Base-by-base conservation (phyloP, 2,797 vertebrate species). In the Rhinella marina region DNA sequence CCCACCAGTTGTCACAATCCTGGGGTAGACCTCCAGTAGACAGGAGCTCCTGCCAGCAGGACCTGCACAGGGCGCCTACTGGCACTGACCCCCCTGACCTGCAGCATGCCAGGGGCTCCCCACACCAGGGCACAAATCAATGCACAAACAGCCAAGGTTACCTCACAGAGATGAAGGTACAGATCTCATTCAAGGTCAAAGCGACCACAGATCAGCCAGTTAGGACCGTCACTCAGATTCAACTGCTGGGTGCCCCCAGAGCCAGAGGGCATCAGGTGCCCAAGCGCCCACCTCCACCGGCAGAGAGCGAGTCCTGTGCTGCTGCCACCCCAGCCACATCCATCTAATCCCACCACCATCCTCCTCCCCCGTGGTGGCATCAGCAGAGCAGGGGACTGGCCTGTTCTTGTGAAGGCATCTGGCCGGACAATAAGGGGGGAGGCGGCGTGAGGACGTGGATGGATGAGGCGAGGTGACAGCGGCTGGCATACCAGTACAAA, bases 131-230 rank as follows among this genome's bases (percentile, higher is more conserved):
- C 29, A 73, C 68, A 17, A 29, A 32, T 19, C 68, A 6, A 5
- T 2, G 2, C 70, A 41, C 32, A 7, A 3, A 72, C 14, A 48
- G 32, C 48, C 75, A 77, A 77, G 75, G 75, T 77, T 54, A 77
- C 56, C 70, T 62, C 8, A 12, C 61, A 52, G 14, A 73, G 32
- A 57, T 14, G 21, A 21, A 25, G 27, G 27, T 76, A 27, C 29
- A 52, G 52, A 73, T 21, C 41, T 23, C 12, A 86, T 21, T 80
- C 85, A 89, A 87, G 88, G 85, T 87, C 85, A 87, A 41, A 86
- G 79, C 79, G 59, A 29, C 68, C 68, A 21, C 84, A 86, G 23
- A 86, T 66, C 78, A 77, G 66, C 13, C 66, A 17, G 64, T 27
- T 13, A 29, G 25, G 62, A 62, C 61, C 10, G 61, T 62, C 25